phyloP scores from a whole-genome alignment of 2,888 invertebrate species.

The Odontothrips loti region DNA sequence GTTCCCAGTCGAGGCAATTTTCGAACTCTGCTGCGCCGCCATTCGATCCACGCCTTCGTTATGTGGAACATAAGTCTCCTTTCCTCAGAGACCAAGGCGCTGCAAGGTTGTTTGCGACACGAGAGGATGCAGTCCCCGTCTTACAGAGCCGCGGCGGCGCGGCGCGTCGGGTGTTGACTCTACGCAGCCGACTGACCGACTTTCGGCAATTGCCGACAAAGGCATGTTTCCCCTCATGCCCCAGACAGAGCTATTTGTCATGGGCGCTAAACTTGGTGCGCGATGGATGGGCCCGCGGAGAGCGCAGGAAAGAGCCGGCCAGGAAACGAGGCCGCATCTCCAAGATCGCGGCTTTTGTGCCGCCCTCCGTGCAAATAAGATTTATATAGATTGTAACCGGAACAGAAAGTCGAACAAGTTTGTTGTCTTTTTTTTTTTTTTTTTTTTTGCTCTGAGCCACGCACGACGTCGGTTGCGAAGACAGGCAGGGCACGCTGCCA shows the following conservation, averaged over 20 bases:
- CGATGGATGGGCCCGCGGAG: conserved; percentile 8
- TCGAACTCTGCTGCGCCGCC: background rate
- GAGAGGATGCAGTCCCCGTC: background rate
- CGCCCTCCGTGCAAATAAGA: background rate
- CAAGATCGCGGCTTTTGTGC: background rate
- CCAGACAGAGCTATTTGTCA: background rate
- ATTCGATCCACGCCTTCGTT: background rate
- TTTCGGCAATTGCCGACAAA: too few relatives aligned
- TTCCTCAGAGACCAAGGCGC: too few relatives aligned
- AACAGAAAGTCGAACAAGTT: conserved; percentile 3
- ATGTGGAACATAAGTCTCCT: too few relatives aligned
- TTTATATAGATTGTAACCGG: conserved; percentile 20
- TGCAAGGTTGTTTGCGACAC: too few relatives aligned
- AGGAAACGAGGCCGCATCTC: background rate
- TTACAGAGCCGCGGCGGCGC: too few relatives aligned
- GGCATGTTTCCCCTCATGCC: background rate
- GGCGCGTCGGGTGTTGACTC: too few relatives aligned
- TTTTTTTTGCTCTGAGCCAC: background rate
- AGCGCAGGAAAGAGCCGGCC: background rate
- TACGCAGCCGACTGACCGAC: too few relatives aligned
- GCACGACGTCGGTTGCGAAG: too few relatives aligned
- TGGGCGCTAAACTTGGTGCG: background rate
- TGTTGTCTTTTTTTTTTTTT: too few relatives aligned
- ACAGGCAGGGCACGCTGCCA: background rate
- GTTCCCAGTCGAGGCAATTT: too few relatives aligned